These are phyloP conservation scores for Drosophila willistoni DNA, from an alignment of 1,140 invertebrate genomes.

Conservation along the genomic window DNA sequence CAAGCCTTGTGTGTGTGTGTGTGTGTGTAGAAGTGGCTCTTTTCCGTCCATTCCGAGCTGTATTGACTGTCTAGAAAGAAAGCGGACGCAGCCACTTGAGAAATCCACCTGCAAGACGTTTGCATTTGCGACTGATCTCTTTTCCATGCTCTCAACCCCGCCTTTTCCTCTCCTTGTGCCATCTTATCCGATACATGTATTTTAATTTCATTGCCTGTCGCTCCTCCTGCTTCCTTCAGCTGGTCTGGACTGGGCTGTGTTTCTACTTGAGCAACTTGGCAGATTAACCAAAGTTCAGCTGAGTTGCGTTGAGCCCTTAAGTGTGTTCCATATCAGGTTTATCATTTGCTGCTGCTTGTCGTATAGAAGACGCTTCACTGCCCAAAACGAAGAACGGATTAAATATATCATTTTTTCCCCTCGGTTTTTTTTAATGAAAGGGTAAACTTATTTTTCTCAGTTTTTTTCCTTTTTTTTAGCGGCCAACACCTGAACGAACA, in stretches of 20 bases:
- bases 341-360: conserved; percentile 62
- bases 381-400: conserved; percentile 68
- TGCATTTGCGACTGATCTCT: conserved; percentile 55
- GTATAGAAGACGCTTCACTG: conserved; percentile 64
- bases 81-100: conserved; percentile 79
- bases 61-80: conserved; percentile 40
- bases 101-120: conserved; percentile 75
- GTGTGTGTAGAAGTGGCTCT: not conserved
- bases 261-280: conserved; percentile 76
- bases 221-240: conserved; percentile 20
- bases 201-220: conserved; percentile 66
- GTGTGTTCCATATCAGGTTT: conserved; percentile 80
- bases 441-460: conserved; percentile 66
- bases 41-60: conserved; percentile 8
- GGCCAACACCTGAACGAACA: conserved; percentile 71
- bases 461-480: conserved; percentile 19
- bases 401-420: conserved; percentile 77
- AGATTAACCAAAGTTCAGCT: conserved; percentile 63
- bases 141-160: conserved; percentile 17
- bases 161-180: not conserved
- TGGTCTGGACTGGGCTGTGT: conserved; percentile 42
- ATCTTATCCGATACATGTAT: conserved; percentile 30
- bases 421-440: conserved; percentile 65
- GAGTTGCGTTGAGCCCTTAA: conserved; percentile 69
- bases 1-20: not conserved